Evolutionary conservation across 2,797 vertebrate species (phyloP), one percentile per base, ranked within the genome.

Genomic region (Prunella strophiata): DNA sequence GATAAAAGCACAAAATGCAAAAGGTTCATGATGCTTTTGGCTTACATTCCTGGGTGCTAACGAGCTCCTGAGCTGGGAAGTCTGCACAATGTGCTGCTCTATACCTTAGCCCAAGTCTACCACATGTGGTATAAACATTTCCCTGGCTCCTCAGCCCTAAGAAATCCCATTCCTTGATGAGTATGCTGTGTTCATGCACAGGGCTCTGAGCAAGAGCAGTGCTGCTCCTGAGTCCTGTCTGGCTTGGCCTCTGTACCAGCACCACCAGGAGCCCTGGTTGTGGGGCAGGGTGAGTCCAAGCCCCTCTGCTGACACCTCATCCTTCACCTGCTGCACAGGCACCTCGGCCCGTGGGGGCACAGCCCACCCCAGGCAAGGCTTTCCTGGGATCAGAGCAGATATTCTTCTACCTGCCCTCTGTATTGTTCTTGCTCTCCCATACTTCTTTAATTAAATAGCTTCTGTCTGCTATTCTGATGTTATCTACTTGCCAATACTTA

Each of bases 21-120:
- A 70, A 91, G 63, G 19, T 59, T 86, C 85, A 45, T 58, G 80
- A 86, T 78, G 67, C 40, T 92, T 93, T 94, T 92, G 94, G 88
- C 88, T 93, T 50, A 22, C 23, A 43, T 78, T 88, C 43, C 40
- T 38, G 59, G 62, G 51, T 95, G 90, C 74, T 95, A 94, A 70
- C 1, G 13, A 86, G 51, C 66, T 94, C 76, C 81, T 81, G 73
- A 70, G 55, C 63, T 79, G 36, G 67, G 77, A 67, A 82, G 15
- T 42, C 66, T 70, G 40, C 22, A 16, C 27, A 16, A 27, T 0
- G 2, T 9, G 5, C 30, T 68, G 32, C 10, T 32, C 40, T 88
- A 20, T 38, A 52, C 65, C 48, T 93, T 55, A 75, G 66, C 76
- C 66, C 40, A 40, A 86, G 19, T 13, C 63, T 74, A 32, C 58